Base-by-base conservation (phyloP, 2,888 invertebrate genomes). In the Slavum lentiscoides region DNA sequence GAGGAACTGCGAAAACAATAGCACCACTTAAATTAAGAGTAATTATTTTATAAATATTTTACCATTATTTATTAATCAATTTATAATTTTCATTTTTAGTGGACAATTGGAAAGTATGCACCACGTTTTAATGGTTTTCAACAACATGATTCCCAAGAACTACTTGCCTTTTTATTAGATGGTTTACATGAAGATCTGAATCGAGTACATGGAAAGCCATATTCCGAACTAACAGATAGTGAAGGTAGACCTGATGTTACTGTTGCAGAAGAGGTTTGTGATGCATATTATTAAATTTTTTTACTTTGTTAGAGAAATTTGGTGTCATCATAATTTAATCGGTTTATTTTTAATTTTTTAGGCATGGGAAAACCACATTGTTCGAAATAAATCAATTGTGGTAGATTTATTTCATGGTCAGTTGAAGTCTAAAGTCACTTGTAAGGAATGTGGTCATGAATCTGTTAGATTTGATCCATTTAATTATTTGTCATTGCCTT, bases 121-220 rank as follows among this genome's bases (percentile, higher is more conserved):
- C 94, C 94, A 58, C 90, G 92, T 84, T 93, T 97, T 86, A 92
- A 91, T 83, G 95, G 95, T 83, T 94, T 94, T 84, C 94, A 94
- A 17, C 97, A 97, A 87, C 96, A 97, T 87, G 96, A 97, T 89
- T 94, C 95, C 75, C 96, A 94, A 84, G 96, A 97, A 88, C 89
- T 97, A 84, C 90, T 97, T 55, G 95, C 95, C 74, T 96, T 96
- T 91, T 88, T 97, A 83, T 88, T 97, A 84, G 96, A 97, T 88
- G 93, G 94, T 73, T 89, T 97, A 84, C 96, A 97, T 87, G 96
- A 96, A 88, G 96, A 96, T 87, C 89, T 96, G 83, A 96, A 96
- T 88, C 88, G 95, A 17, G 94, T 94, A 0, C 90, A 89, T 83
- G 88, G 90, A 66, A 91, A 91, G 84, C 91, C 92, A 0, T 93